Base-by-base conservation (phyloP, 1,140 invertebrate genomes). In the Drosophila auraria region DNA sequence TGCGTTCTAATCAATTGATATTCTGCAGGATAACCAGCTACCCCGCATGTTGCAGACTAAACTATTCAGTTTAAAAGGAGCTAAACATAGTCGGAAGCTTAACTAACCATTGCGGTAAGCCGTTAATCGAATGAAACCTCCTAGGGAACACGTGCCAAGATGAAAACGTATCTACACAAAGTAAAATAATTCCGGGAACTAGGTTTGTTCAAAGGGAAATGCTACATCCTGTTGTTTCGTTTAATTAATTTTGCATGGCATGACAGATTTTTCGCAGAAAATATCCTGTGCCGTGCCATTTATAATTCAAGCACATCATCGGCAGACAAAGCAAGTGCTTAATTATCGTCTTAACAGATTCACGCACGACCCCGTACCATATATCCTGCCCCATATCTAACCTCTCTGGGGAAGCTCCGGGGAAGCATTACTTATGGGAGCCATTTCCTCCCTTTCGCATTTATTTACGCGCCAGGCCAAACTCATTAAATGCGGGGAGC, bases 1-100 rank as follows among this genome's bases (percentile, higher is more conserved):
- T 78, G 63, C 74, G 76, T 78, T 83, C 70, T 80, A 87, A 87
- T 77, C 77, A 80, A 87, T 80, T 82, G 72, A 87, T 83, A 47
- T 57, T 33, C 42, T 49, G 50, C 36, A 17, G 17, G 33, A 53
- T 27, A 66, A 30, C 17, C 25, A 25, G 27, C n/a, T 27, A 2
- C 17, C 49, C 14, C 8, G 0, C 30, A 11, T 5, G 0, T 7
- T 11, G 9, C 11, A 8, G 5, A 8, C 5, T 2, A 14, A 23
- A 61, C 11, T 17, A 70, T 86, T 63, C 68, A 59, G 65, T 53
- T 82, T 70, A 68, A 89, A 62, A 71, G 30, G 54, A 71, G 62
- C 54, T 78, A 62, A 80, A 82, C n/a, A 45, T 58, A 65, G 44
- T 60, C 54, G 62, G 45, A 72, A 66, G 27, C 59, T 80, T 59